Percentiles rank a stretch among this genome's conserved stretches.
These are phyloP conservation scores for Pachyseris speciosa DNA, from an alignment of 64 coral and sea anemone species.

Conservation along the genomic window DNA sequence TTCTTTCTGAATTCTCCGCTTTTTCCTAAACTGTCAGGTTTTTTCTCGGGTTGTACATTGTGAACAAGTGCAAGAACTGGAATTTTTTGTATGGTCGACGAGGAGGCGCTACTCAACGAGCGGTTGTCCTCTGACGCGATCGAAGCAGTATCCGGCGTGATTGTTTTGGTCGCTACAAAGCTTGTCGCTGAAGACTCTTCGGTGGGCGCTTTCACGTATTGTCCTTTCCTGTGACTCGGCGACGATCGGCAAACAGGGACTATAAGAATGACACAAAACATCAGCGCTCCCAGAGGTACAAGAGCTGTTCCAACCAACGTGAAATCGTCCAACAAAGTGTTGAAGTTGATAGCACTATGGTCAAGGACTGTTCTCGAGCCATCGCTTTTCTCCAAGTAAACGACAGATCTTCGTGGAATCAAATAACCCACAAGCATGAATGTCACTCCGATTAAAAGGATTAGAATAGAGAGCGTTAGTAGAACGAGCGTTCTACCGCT, in stretches of 20 bases:
- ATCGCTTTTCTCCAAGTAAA: conserved; percentile 88
- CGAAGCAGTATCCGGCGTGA: conserved; percentile 1
- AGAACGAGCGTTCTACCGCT: conserved; percentile 79
- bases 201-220: conserved; percentile 79
- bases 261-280: conserved; percentile 85
- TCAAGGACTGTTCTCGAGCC: conserved; percentile 75
- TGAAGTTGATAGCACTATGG: conserved; percentile 76
- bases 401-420: conserved; percentile 80
- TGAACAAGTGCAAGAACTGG: conserved; percentile 91
- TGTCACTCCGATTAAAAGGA: conserved; percentile 86
- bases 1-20: conserved; percentile 58
- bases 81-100: conserved; percentile 87
- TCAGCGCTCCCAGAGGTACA: conserved; percentile 77
- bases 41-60: conserved; percentile 77
- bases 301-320: conserved; percentile 87
- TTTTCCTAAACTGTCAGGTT: conserved; percentile 9
- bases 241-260: conserved; percentile 80
- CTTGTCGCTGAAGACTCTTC: conserved; percentile 62
- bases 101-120: conserved; percentile 42
- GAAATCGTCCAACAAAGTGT: conserved; percentile 91
- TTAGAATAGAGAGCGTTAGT: conserved; percentile 70
- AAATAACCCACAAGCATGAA: conserved; percentile 93
- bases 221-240: conserved; percentile 53
- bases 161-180: conserved; percentile 40
- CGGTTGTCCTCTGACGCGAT: conserved; percentile 8